A percentile compares a stretch with the other conserved stretches of the same genome.
These are phyloP conservation scores for Harpagus bidentatus DNA, from an alignment of 2,113 vertebrate species.

Conservation along the genomic window DNA sequence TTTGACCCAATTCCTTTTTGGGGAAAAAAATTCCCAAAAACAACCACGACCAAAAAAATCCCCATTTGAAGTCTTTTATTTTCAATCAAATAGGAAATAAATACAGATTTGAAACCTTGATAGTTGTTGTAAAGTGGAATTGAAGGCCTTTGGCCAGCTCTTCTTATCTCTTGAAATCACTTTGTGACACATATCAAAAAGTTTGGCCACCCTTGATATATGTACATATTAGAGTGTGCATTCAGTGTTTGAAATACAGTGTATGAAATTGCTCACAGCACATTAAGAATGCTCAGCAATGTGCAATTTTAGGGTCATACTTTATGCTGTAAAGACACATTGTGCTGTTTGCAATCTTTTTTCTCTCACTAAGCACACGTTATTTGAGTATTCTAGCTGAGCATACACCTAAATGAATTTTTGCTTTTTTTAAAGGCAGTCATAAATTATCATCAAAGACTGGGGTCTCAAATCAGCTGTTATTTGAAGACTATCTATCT, in stretches of 20 bases:
- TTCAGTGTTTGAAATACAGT: conserved; percentile 21
- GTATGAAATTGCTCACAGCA: conserved; percentile 28
- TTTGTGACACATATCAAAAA: not conserved
- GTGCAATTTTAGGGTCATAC: not conserved
- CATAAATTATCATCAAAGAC: conserved; percentile 27
- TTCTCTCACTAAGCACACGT: not conserved
- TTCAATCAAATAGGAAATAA: not conserved
- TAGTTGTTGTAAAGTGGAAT: not conserved
- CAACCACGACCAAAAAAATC: not conserved
- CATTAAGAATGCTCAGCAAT: not conserved
- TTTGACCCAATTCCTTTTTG: not conserved
- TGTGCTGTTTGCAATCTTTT: conserved; percentile 5
- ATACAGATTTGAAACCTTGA: not conserved
- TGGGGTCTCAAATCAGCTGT: not conserved
- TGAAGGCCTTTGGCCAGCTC: not conserved
- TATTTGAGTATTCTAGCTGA: conserved; percentile 28
- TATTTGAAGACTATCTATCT: not conserved
- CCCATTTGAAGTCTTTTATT: not conserved
- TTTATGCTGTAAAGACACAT: conserved; percentile 18
- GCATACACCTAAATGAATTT: conserved; percentile 24
- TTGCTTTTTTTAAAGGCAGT: not conserved
- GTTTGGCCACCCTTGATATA: not conserved
- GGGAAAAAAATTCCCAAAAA: too few species aligned
- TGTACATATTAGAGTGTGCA: not conserved
- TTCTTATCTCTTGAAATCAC: conserved; percentile 1